Base-by-base conservation (phyloP, 2,113 vertebrate genomes). In the Indri indri region DNA sequence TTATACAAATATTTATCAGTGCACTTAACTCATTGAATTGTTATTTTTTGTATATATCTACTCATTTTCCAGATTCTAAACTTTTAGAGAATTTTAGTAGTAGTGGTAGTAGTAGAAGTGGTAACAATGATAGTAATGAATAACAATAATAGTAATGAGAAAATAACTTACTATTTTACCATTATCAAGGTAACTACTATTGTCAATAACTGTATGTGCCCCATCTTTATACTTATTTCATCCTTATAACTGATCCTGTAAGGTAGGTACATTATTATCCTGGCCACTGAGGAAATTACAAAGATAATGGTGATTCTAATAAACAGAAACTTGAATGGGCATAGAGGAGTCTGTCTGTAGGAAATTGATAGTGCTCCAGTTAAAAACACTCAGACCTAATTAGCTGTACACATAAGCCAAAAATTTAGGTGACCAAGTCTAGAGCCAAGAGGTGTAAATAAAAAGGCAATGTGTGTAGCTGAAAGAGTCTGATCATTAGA, bases 231-330 rank as follows among this genome's bases (percentile, higher is more conserved):
- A 80, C 6, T 84, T 88, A 50, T 54, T 97, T 88, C 76, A 8
- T 59, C 3, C 76, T 77, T 90, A 68, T 1, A 52, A 47, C 11
- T 59, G 50, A 70, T 52, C 5, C 3, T 95, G 77, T 40, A 84
- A 80, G 8, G 11, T 27, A 76, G 63, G 23, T 65, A 22, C 5
- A 88, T 0, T 57, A 32, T 40, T 82, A 80, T 61, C 23, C 40
- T 32, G 52, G 61, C n/a, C 74, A n/a, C 11, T 65, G 18, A 95
- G 42, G 22, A 70, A 85, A 77, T 71, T 71, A n/a, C 61, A 87
- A 94, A 42, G n/a, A 61, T 18, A 52, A 93, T 84, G 70, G 45
- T 45, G 71, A 80, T 94, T 98, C 61, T 93, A 32, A 37, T 61
- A 85, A 66, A 42, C 37, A 88, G 50, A 88, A 92, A 57, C 40